Percentiles rank a stretch among this genome's conserved stretches.
These are phyloP conservation scores for Polyergus mexicanus DNA, from an alignment of 1,140 invertebrate genomes.

Conservation along the genomic window DNA sequence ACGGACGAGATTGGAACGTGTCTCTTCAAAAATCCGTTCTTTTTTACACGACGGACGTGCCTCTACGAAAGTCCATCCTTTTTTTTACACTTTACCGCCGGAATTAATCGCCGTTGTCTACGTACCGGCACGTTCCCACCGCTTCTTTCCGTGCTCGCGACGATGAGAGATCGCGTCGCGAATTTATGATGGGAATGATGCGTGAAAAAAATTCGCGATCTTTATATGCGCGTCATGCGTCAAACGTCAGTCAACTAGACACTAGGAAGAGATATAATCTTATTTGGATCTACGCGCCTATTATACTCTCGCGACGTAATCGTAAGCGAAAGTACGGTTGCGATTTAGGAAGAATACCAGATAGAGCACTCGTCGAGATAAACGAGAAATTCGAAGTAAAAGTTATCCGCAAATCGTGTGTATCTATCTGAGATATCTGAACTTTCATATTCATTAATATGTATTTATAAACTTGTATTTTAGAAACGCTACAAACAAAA, in stretches of 20 bases:
- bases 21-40: constrained; percentile 51
- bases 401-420: not conserved
- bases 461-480: not conserved
- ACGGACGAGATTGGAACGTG: not conserved
- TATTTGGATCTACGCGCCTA: not conserved
- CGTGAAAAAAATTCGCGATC: constrained; percentile 33
- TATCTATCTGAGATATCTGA: not conserved
- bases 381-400: not conserved
- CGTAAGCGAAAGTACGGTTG: constrained; percentile 20
- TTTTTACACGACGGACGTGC: not conserved
- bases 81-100: not conserved
- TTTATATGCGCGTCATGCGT: constrained; percentile 1
- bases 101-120: constrained; percentile 58
- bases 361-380: not conserved
- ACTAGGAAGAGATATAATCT: constrained; percentile 28
- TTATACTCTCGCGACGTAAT: not conserved
- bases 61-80: not conserved
- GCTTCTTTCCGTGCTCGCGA: constrained; percentile 21
- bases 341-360: not conserved
- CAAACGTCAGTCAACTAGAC: constrained; percentile 13
- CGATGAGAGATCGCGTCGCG: constrained; percentile 19
- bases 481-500: not conserved
- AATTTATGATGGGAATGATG: constrained; percentile 1
- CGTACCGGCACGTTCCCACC: constrained; percentile 14
- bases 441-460: constrained; percentile 20